phyloP scores from a whole-genome alignment of 2,113 vertebrate genomes.

The Stomatorhinus ivindoensis region DNA sequence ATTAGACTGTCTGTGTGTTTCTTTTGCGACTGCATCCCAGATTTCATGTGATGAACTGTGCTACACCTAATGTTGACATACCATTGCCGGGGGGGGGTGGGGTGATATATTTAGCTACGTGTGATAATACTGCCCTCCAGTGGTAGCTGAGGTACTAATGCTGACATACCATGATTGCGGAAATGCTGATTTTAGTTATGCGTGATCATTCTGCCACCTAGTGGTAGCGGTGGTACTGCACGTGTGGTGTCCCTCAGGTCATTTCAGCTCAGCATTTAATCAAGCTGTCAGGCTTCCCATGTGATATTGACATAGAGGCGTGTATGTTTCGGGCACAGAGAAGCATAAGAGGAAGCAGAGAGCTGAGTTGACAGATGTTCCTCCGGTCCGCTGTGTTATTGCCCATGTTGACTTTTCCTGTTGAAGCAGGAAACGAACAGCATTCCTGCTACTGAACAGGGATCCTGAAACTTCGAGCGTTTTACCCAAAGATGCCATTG shows the following conservation, averaged over 20 bases:
- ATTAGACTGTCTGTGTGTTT: not conserved
- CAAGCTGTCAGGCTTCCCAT: not conserved
- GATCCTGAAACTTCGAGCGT: not conserved
- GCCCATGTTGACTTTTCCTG: not conserved
- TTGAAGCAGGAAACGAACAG: conserved; percentile 1
- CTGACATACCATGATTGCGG: not conserved
- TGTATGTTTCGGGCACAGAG: not conserved
- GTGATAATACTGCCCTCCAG: conserved; percentile 28
- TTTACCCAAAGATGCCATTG: not conserved
- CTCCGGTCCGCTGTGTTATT: not conserved
- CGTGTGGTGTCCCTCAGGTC: not conserved
- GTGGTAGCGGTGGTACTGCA: not conserved
- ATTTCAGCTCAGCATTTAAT: not conserved
- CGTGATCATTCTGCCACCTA: conserved; percentile 19
- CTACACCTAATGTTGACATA: not conserved
- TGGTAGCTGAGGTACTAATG: not conserved
- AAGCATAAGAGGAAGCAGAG: not conserved
- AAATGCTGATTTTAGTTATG: not conserved
- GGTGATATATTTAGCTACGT: not conserved
- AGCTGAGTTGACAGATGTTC: not conserved
- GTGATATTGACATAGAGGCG: not conserved
- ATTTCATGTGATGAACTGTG: not conserved
- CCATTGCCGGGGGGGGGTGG: not conserved
- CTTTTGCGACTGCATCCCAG: not conserved
- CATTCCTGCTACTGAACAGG: not conserved